Conservation (phyloP, 2,113 vertebrate genomes). For the Panurus biarmicus region DNA sequence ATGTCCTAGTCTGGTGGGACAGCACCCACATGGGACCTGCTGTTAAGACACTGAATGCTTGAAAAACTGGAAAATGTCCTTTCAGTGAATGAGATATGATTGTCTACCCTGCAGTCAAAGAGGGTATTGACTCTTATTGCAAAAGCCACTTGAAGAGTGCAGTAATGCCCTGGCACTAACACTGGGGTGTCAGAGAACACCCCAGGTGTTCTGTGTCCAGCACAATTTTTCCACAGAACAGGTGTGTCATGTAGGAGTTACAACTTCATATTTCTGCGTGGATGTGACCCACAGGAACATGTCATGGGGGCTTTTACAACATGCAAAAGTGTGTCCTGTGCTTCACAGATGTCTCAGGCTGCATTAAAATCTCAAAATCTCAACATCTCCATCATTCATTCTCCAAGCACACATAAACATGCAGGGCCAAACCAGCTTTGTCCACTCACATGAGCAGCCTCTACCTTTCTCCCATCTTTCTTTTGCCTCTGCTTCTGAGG, state of each 20-base stretch:
- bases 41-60: rapidly evolving
- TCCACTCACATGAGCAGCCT: background rate
- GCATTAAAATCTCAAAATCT: background rate
- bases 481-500: background rate
- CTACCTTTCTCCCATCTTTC: background rate
- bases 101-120: background rate
- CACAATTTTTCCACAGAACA: background rate
- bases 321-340: rapidly evolving
- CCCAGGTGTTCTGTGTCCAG: background rate
- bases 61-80: background rate
- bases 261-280: background rate
- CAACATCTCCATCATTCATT: background rate
- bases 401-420: background rate
- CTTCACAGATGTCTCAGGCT: background rate
- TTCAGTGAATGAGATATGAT: background rate
- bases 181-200: background rate
- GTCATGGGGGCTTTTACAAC: background rate
- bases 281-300: background rate
- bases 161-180: background rate
- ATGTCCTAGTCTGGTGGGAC: background rate
- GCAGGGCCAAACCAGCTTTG: background rate
- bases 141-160: background rate
- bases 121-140: background rate
- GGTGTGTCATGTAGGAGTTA: background rate
- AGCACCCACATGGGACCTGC: background rate